Conservation (phyloP, 1,140 invertebrate species). For the Branchinecta lindahli region DNA sequence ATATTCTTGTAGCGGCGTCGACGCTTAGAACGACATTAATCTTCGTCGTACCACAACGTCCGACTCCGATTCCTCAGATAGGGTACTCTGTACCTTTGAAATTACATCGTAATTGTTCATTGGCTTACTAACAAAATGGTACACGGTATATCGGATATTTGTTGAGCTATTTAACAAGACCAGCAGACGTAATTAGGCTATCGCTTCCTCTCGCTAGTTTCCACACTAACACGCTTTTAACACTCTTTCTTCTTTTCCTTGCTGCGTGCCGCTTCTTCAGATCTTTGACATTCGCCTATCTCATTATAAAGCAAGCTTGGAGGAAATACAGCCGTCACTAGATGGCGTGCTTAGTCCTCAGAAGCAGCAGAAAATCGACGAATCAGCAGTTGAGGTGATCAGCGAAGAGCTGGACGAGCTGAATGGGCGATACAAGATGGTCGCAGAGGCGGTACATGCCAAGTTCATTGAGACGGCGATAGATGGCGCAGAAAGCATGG, state of each 20-base stretch:
- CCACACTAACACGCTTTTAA: background rate
- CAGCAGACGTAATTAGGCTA: too few relatives aligned
- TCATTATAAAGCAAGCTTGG: slow-evolving; percentile 71
- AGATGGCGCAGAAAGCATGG: slow-evolving; percentile 42
- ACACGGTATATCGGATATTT: too few relatives aligned
- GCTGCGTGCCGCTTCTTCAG: slow-evolving; percentile 37
- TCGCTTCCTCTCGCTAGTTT: too few relatives aligned
- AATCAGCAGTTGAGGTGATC: slow-evolving; percentile 52
- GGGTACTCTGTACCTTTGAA: too few relatives aligned
- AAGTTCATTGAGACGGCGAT: slow-evolving; percentile 40
- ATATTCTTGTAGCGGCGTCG: too few relatives aligned
- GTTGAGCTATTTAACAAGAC: too few relatives aligned
- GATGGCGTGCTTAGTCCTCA: slow-evolving; percentile 35
- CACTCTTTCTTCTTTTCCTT: background rate
- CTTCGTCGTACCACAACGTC: too few relatives aligned
- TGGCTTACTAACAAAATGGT: too few relatives aligned
- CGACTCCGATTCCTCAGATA: too few relatives aligned
- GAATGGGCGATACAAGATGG: slow-evolving; percentile 59
- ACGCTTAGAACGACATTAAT: too few relatives aligned
- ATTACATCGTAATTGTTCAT: too few relatives aligned
- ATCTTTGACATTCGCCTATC: slow-evolving; percentile 74
- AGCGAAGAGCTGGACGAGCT: slow-evolving; percentile 68
- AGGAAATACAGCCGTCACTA: slow-evolving; percentile 66
- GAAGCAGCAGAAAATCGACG: slow-evolving; percentile 19
- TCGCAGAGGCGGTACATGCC: slow-evolving; percentile 54